Percentiles rank a stretch among this genome's conserved stretches.
Conservation (phyloP, 1,140 invertebrate species). For the Sarcophaga bullata region DNA sequence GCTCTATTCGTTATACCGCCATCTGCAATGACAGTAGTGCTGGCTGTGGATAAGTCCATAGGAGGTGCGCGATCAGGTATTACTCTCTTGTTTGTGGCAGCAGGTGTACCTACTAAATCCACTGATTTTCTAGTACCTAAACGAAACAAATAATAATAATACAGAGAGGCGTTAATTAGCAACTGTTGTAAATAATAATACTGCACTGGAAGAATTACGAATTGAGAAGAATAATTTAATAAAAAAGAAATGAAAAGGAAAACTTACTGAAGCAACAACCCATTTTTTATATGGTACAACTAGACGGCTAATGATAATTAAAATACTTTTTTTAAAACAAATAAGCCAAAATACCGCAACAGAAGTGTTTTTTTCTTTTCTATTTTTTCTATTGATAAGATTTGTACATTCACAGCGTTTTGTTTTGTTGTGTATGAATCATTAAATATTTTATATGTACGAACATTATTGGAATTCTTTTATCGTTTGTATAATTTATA, state of each 20-base stretch:
- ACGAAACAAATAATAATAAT: background rate
- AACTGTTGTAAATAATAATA: background rate
- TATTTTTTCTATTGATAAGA: background rate
- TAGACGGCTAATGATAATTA: slow-evolving; percentile 26
- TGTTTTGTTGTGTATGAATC: too few relatives aligned
- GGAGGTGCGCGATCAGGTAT: slow-evolving; percentile 16
- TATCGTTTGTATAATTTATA: too few relatives aligned
- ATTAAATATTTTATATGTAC: too few relatives aligned
- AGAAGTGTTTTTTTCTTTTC: background rate
- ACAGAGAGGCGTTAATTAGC: background rate
- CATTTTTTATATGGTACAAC: slow-evolving; percentile 20
- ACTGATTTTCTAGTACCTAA: slow-evolving; percentile 29
- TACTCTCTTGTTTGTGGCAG: background rate
- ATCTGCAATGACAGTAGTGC: too few relatives aligned
- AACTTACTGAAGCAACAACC: slow-evolving; percentile 33
- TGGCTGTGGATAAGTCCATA: slow-evolving; percentile 16
- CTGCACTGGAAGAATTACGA: too few relatives aligned
- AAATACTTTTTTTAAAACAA: slow-evolving; percentile 18
- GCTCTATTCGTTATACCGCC: slow-evolving; percentile 25
- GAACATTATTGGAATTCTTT: too few relatives aligned
- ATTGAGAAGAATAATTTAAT: too few relatives aligned
- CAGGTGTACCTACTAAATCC: slow-evolving; percentile 25
- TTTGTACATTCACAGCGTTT: too few relatives aligned
- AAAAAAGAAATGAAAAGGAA: background rate
- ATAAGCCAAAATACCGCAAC: background rate